Evolutionary conservation across 1,140 invertebrate species (phyloP).

Genomic region (Limonius californicus): DNA sequence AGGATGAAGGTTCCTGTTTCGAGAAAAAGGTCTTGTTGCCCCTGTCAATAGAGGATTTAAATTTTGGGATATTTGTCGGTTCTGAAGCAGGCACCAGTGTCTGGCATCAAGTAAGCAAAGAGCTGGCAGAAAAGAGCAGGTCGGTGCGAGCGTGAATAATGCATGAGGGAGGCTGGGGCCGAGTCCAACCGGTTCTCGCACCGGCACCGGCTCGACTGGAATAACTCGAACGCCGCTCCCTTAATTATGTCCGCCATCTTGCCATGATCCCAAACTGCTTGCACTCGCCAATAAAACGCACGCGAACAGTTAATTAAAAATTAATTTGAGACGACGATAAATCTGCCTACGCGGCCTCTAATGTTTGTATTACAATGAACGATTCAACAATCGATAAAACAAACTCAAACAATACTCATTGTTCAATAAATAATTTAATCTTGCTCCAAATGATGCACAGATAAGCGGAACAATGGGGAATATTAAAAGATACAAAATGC

Average conservation of each 20-base stretch:
- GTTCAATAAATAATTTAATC: too few species aligned
- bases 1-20: too few species aligned
- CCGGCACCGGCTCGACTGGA: conserved; percentile 11
- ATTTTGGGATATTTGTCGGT: not conserved
- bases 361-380: too few species aligned
- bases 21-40: not conserved
- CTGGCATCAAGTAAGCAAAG: not conserved
- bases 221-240: not conserved
- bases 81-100: not conserved
- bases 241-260: not conserved
- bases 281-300: not conserved
- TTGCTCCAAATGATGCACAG: not conserved
- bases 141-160: conserved; percentile 21
- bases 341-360: too few species aligned
- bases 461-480: not conserved
- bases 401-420: too few species aligned
- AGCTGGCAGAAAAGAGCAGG: not conserved
- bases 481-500: conserved; percentile 3
- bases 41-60: not conserved
- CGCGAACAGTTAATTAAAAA: not conserved
- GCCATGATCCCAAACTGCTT: not conserved
- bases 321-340: too few species aligned
- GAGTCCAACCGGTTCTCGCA: conserved; percentile 22
- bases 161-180: conserved; percentile 18
- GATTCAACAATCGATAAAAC: too few species aligned